These are phyloP conservation scores for Drosophila cognata DNA, from an alignment of 2,888 invertebrate species.

Conservation along the genomic window DNA sequence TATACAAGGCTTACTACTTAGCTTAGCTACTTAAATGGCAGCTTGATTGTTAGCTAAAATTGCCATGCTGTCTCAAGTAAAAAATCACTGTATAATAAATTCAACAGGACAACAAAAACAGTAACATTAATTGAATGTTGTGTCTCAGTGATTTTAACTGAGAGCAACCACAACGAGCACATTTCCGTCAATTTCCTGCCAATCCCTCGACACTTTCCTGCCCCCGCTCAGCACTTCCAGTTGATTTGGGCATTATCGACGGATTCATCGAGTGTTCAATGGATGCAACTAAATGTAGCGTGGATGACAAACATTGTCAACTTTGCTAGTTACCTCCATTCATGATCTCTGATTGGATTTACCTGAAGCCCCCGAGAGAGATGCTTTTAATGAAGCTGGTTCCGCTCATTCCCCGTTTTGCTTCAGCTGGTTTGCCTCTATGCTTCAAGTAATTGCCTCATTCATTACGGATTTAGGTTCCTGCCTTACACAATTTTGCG, in stretches of 20 bases:
- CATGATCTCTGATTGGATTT: slow-evolving; percentile 28
- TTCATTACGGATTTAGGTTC: slow-evolving; percentile 46
- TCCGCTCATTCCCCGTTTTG: background rate
- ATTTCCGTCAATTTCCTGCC: slow-evolving; percentile 62
- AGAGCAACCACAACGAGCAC: slow-evolving; percentile 35
- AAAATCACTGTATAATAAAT: slow-evolving; percentile 8
- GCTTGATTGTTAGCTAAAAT: background rate
- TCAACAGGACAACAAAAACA: background rate
- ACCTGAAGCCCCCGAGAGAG: background rate
- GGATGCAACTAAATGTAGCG: slow-evolving; percentile 59
- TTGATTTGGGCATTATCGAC: slow-evolving; percentile 39
- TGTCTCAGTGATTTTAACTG: slow-evolving; percentile 27
- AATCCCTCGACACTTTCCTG: background rate
- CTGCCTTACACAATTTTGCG: slow-evolving; percentile 14
- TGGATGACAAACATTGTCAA: slow-evolving; percentile 64
- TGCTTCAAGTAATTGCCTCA: slow-evolving; percentile 42
- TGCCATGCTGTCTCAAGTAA: background rate
- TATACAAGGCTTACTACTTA: background rate
- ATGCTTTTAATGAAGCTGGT: slow-evolving; percentile 35
- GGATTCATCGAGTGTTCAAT: slow-evolving; percentile 10
- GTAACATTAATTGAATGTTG: slow-evolving; percentile 12
- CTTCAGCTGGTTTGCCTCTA: background rate
- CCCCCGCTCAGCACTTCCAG: background rate
- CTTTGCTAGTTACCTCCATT: slow-evolving; percentile 34
- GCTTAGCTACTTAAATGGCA: background rate